phyloP scores from a whole-genome alignment of 2,888 invertebrate species.

The Cryptops parisi region DNA sequence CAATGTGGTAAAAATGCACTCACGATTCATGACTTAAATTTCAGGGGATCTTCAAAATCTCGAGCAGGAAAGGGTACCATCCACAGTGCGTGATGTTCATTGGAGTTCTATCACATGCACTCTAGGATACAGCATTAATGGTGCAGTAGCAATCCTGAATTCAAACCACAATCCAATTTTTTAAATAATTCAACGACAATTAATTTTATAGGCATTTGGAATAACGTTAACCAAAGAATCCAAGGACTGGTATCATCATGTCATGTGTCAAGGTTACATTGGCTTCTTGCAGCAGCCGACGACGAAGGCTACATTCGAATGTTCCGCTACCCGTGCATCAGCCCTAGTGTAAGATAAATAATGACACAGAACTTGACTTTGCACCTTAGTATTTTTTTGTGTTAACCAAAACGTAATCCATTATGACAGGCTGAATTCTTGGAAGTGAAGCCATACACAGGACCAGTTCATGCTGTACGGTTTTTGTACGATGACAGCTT shows the following conservation, averaged over 20 bases:
- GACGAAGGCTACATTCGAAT: conserved; percentile 74
- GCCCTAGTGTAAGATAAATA: conserved; percentile 54
- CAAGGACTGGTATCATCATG: conserved; percentile 67
- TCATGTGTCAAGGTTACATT: conserved; percentile 66
- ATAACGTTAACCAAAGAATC: conserved; percentile 73
- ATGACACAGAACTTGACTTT: too few relatives aligned
- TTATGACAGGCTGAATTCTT: conserved; percentile 49
- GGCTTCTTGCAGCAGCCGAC: conserved; percentile 69
- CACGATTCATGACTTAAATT: too few relatives aligned
- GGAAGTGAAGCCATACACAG: conserved; percentile 75
- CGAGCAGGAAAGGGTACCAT: conserved; percentile 71
- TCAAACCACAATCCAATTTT: too few relatives aligned
- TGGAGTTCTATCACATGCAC: conserved; percentile 79
- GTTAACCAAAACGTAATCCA: too few relatives aligned
- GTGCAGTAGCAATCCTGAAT: too few relatives aligned
- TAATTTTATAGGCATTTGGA: conserved; percentile 87
- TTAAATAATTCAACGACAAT: too few relatives aligned
- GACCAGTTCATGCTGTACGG: conserved; percentile 58
- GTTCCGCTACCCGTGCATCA: conserved; percentile 77
- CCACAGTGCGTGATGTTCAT: conserved; percentile 79
- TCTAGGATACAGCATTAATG: conserved; percentile 72
- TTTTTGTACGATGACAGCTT: conserved; percentile 78
- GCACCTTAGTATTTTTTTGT: too few relatives aligned
- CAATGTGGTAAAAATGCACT: not conserved
- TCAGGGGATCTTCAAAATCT: conserved; percentile 78